These are phyloP conservation scores for Aphidius ervi DNA, from an alignment of 1,140 invertebrate species.

Conservation along the genomic window DNA sequence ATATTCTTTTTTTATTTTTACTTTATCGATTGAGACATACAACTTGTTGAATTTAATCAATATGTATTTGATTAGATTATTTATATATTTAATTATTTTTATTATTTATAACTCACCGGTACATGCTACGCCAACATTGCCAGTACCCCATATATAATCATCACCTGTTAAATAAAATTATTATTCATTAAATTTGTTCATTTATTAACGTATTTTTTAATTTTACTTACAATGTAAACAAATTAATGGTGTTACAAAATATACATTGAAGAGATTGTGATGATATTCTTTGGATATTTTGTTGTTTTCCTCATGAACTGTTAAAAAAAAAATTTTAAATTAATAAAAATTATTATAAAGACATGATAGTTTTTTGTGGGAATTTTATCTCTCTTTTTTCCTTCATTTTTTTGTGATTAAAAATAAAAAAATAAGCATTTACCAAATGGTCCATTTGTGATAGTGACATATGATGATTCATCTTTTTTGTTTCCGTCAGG, in stretches of 20 bases:
- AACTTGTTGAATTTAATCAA: neutral
- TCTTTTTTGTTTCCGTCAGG: conserved; percentile 47
- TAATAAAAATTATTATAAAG: too few relatives aligned
- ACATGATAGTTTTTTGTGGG: too few relatives aligned
- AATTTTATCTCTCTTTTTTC: too few relatives aligned
- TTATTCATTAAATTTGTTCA: conserved; percentile 14
- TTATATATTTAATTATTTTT: conserved; percentile 1
- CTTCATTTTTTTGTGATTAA: too few relatives aligned
- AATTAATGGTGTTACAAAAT: conserved; percentile 54
- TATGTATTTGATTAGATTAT: too few relatives aligned
- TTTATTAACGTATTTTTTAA: too few relatives aligned
- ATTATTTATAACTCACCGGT: conserved; percentile 45
- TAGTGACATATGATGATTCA: conserved; percentile 49
- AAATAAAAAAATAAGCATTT: conserved; percentile 14
- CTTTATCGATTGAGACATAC: neutral
- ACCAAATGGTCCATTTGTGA: conserved; percentile 48
- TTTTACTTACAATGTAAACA: conserved; percentile 54
- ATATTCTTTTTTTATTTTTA: conserved; percentile 5
- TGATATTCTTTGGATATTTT: conserved; percentile 32
- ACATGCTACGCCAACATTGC: conserved; percentile 55
- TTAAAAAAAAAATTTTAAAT: too few relatives aligned
- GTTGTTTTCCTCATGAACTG: conserved; percentile 5
- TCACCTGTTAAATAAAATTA: conserved; percentile 48
- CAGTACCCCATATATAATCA: conserved; percentile 63
- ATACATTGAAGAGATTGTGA: conserved; percentile 46